Base-by-base conservation (phyloP, 2,797 vertebrate genomes). In the Arrhamphus sclerolepis region DNA sequence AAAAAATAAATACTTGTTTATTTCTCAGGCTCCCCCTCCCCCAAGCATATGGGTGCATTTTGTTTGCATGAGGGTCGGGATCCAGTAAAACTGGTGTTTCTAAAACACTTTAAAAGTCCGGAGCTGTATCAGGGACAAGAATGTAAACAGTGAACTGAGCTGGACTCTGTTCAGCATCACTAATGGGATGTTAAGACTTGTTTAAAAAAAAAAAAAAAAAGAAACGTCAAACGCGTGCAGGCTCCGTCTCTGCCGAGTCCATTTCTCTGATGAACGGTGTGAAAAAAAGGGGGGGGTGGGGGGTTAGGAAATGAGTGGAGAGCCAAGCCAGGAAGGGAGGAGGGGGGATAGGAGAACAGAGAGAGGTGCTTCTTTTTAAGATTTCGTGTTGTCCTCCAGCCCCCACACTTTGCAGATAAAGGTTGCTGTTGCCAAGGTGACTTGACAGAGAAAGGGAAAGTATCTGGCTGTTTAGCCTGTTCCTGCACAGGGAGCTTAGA, bases 401-500 rank as follows among this genome's bases (percentile, higher is more conserved):
- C 87, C 81, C 92, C 83, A 84, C 66, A 81, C 79, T 92, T 90
- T 86, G 71, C 83, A 92, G 92, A 94, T 91, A 93, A 91, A 94
- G 93, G 94, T 94, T 93, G 92, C 61, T 66, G 94, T 96, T 97
- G 91, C 92, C 91, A 94, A 80, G 93, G 94, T 90, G 94, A 96
- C 93, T 81, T 67, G 72, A 84, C 74, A 75, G 80, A 87, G 79
- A 92, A 89, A 83, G 76, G 60, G 85, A 92, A 91, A 91, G 87
- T 89, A 92, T 92, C 87, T 91, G 87, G 89, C 86, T 83, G 80
- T 63, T 87, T 86, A 89, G 86, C 88, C 84, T 77, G 74, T 66
- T 86, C 86, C 90, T 86, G 83, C 82, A 72, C 83, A 66, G 72
- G 73, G 75, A 77, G 84, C 83, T 82, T 61, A 73, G 68, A 83